Conservation (phyloP, 2,888 invertebrate species). For the Venusia cambrica region DNA sequence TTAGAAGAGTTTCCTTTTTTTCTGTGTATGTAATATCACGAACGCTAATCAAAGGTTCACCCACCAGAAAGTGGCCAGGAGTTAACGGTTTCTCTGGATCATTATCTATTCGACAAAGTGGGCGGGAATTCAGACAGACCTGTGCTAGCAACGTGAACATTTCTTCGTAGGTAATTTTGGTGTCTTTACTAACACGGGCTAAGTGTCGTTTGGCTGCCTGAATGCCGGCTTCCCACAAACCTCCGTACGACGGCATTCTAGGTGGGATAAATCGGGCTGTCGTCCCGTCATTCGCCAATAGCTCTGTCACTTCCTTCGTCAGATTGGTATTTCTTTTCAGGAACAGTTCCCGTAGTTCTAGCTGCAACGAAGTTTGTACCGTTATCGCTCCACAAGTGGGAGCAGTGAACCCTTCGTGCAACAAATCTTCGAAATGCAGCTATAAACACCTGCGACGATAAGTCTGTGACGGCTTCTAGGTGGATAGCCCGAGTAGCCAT, state of each 20-base stretch:
- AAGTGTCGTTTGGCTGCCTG: slow-evolving; percentile 27
- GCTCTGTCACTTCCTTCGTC: slow-evolving; percentile 12
- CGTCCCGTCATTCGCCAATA: slow-evolving; percentile 18
- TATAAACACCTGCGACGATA: slow-evolving; percentile 32
- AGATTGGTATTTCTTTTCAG: too few species aligned
- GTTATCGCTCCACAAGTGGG: slow-evolving; percentile 27
- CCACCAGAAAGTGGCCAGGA: slow-evolving; percentile 14
- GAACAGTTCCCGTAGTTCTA: too few species aligned
- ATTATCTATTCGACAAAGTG: slow-evolving; percentile 3
- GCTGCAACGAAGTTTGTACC: slow-evolving; percentile 27
- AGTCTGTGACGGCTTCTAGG: slow-evolving; percentile 34
- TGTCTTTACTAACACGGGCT: slow-evolving; percentile 21
- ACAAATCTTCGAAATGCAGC: slow-evolving; percentile 28
- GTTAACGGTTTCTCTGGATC: slow-evolving; percentile 3
- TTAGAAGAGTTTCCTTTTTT: neutral
- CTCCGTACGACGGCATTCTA: slow-evolving; percentile 25
- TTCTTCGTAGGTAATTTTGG: slow-evolving; percentile 21
- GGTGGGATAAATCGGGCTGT: slow-evolving; percentile 26
- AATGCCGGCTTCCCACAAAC: slow-evolving; percentile 30
- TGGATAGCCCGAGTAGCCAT: slow-evolving; percentile 34
- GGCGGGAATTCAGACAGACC: slow-evolving; percentile 15
- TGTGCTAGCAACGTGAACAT: slow-evolving; percentile 9
- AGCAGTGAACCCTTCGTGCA: slow-evolving; percentile 22
- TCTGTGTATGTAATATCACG: slow-evolving; percentile 5
- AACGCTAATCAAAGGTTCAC: slow-evolving; percentile 5